These are phyloP conservation scores for Mus musculus DNA, from an alignment of 2,113 vertebrate species.

Conservation along the genomic window GRCm39 chr8:14412001-14412500, in stretches of 20 bases:
- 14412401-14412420: too few relatives aligned
- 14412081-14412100: too few relatives aligned
- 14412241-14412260: too few relatives aligned
- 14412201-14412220: neutral
- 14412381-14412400: neutral
- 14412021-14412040: neutral
- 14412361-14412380: neutral
- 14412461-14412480: too few relatives aligned
- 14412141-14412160: neutral
- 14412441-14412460: too few relatives aligned
- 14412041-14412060: neutral
- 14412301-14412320: neutral
- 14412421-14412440: too few relatives aligned
- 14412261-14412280: too few relatives aligned
- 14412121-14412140: neutral
- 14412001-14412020: neutral
- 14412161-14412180: neutral
- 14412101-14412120: neutral
- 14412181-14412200: neutral
- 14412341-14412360: fast-evolving
- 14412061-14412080: too few relatives aligned
- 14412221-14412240: neutral
- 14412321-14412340: neutral
- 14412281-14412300: neutral
- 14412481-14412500: too few relatives aligned